Base-by-base conservation (phyloP, 1,140 invertebrate genomes). In the Sycophaga agraensis region DNA sequence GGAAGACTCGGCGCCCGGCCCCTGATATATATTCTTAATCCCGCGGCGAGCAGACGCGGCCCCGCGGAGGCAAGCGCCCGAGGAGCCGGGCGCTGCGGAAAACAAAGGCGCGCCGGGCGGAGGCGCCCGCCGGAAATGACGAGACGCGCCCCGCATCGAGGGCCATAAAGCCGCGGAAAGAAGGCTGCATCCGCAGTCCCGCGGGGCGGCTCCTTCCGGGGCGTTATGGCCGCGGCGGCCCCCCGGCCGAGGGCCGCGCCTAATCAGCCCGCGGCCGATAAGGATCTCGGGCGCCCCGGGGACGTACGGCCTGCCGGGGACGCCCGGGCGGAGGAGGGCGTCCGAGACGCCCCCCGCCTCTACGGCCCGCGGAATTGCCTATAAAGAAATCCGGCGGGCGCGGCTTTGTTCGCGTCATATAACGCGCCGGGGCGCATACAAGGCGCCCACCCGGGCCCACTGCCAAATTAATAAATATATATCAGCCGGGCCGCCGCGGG, bases 401-500 rank as follows among this genome's bases (percentile, higher is more conserved):
- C 77, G 73, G 75, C 75, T 62, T 79, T 77, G 78, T 80, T 78
- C 76, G 74, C 73, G 73, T 77, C 77, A 79, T 79, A 79, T 31
- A 31, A 31, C 5, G 28, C 2, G 1, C 2, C 24, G 17, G 8
- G 42, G 4, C 14, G 46, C 21, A 16, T 24, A 0, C n/a, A 11
- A 17, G 45, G 45, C 45, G 9, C 26, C 3, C 70, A 70, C 64
- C 65, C 70, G 75, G 77, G 74, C 73, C 66, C 66, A 50, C 70
- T 78, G 79, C 77, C 79, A 79, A 81, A 81, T 80, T 80, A 80
- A 81, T 79, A 80, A 81, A 80, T 80, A 79, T 75, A 78, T 79
- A 14, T 14, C 69, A 70, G 72, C 72, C 75, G 70, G 72, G 70
- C 61, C 69, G 65, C 66, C 68, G 65, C 24, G 48, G n/a, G n/a